Base-by-base conservation (phyloP, 1,140 invertebrate species). In the Nylanderia fulva region DNA sequence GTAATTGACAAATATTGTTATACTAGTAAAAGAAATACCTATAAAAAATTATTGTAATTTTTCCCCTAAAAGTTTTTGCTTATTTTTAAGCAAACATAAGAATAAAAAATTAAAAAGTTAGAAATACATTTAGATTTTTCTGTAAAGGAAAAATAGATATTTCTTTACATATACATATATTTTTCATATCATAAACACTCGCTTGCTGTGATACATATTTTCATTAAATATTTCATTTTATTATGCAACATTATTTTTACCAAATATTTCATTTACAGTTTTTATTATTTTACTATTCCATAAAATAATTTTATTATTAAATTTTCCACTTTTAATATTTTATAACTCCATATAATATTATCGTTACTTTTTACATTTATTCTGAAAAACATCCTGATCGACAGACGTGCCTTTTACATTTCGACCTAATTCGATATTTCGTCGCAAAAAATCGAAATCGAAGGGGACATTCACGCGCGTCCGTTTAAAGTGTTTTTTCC, bases 401-500 rank as follows among this genome's bases (percentile, higher is more conserved):
- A 74, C 13, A 64, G 33, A 77, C 4, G 2, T 45, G 8, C 5
- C 56, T 45, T 8, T 66, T 77, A n/a, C n/a, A 52, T 52, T 64
- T 24, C 7, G 29, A 36, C 13, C 13, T 52, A 64, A 64, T 36
- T 33, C 11, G 39, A 63, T 18, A 36, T 39, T 54, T 66, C 75
- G 75, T 24, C 6, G n/a, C n/a, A 66, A 66, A 9, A 15, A 36
- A 77, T 79, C 24, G 56, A 66, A 64, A 79, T 63, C 60, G 45
- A 27, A 56, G 29, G 27, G 18, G 7, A 71, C 7, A 58, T 33
- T 27, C 15, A 48, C 6, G 24, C 13, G 33, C n/a, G 13, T 39
- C 33, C 18, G 52, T 11, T 24, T 6, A 21, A n/a, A 15, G 18
- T 11, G 9, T 27, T 48, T 33, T 77, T 77, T 45, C 39, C 33